Evolutionary conservation across 2,888 invertebrate species (phyloP), one percentile per base, ranked within the genome.

Genomic region (Danaus chrysippus): DNA sequence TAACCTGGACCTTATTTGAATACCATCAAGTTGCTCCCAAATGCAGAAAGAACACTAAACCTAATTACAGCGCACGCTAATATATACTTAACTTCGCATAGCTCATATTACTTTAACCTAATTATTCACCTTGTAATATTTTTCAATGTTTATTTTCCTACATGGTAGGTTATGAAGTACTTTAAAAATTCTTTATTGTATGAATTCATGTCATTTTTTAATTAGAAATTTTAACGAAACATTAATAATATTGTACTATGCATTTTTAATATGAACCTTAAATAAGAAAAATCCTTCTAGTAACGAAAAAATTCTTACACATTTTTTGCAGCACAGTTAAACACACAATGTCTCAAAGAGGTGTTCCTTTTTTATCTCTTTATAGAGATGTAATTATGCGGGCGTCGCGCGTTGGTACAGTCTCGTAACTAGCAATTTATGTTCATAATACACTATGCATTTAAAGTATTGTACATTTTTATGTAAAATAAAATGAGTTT

Each of bases 401-500:
- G 70, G 71, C 72, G 80, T 66, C 67, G 61, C 78, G 76, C 23
- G 23, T 34, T 34, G 75, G 68, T 64, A 67, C 55, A 67, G 59
- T 56, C 59, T 17, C 52, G 46, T 44, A 42, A 19, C 44, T 49
- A 49, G 49, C 49, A 49, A 49, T 49, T 49, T 49, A 49, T 46
- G 46, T 49, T 49, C 49, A 49, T 17, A 49, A 49, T 49, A 49
- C 49, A 34, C 17, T 17, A 49, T 49, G 17, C 10, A 17, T 49
- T 49, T 17, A 49, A 17, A 49, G 17, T 17, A 49, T 49, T 49
- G 17, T 17, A 17, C 46, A 46, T n/a, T 46, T 46, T 34, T 13
- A n/a, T 46, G n/a, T n/a, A 13, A 46, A 46, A 46, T 46, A 9
- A 46, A 46, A 13, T 46, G 15, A 46, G 5, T 46, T 46, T 15